Evolutionary conservation across 1,140 invertebrate genomes (phyloP), one percentile per base, ranked within the genome.

Genomic region (Bombus sylvicola): DNA sequence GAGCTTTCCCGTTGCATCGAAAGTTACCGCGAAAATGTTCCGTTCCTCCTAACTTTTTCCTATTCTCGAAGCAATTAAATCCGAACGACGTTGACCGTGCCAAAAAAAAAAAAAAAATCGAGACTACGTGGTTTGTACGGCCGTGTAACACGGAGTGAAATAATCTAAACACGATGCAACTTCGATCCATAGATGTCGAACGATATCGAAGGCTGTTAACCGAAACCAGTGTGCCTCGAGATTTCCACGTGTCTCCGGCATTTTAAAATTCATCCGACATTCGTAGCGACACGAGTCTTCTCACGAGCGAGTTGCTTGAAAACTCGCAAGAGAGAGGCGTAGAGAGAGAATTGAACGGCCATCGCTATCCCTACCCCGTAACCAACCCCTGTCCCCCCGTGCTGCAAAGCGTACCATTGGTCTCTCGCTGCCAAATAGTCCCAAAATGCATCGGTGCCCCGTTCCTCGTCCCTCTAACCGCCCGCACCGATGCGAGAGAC

Each of bases 401-500:
- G 74, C 84, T 66, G 86, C 84, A 71, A 41, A 74, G 77, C 57
- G 72, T 59, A 66, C 62, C 76, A 25, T 81, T 57, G 59, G 75
- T 57, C 80, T 77, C 80, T 77, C 83, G 84, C 87, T 88, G 84
- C 86, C 88, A 90, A 93, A 92, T 94, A 95, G 94, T 95, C 93
- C 94, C 92, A 94, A 95, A 95, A 95, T 94, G 92, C 92, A 92
- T 92, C 90, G 90, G 85, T 80, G 75, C 89, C 89, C 90, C 39
- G 87, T 75, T 79, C 86, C 91, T 85, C 87, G 85, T 81, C 82
- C 89, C 91, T 93, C 91, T 91, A 83, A 80, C 85, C 88, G 82
- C 80, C 86, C 87, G 86, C 81, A 75, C 82, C 69, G 88, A 83
- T 73, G 69, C 84, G 64, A 85, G 88, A 47, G 72, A 90, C 64